phyloP scores from a whole-genome alignment of 2,888 invertebrate species.

The Ectemnius continuus region DNA sequence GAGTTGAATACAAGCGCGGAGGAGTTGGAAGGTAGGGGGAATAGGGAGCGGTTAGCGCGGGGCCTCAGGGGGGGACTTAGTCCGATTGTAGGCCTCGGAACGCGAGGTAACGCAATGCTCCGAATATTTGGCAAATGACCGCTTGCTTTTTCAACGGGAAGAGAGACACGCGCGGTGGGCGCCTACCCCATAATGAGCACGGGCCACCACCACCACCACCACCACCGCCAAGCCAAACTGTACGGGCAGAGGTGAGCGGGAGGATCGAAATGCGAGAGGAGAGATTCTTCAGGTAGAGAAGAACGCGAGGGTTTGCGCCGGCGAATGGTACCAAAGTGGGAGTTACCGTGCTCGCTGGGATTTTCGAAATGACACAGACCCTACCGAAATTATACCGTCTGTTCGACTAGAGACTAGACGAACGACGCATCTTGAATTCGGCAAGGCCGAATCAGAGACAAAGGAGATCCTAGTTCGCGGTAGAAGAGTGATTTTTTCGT shows the following conservation, averaged over 20 bases:
- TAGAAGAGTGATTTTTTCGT: too few relatives aligned
- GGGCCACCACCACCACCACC: background rate
- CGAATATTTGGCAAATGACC: conserved; percentile 75
- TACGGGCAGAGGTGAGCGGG: background rate
- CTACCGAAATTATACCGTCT: conserved; percentile 70
- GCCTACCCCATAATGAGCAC: conserved; percentile 44
- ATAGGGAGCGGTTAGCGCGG: conserved; percentile 22
- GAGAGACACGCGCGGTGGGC: conserved; percentile 44
- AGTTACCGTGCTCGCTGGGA: conserved; percentile 42
- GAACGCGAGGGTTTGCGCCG: conserved; percentile 25
- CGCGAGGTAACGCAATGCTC: conserved; percentile 69
- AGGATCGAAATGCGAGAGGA: conserved; percentile 24
- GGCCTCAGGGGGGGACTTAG: conserved; percentile 18
- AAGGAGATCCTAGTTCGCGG: conserved; percentile 30
- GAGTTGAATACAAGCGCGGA: background rate
- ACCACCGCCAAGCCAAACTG: background rate
- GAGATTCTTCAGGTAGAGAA: conserved; percentile 44
- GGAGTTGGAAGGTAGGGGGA: conserved; percentile 6
- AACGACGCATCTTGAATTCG: conserved; percentile 41
- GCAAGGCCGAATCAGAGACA: conserved; percentile 40
- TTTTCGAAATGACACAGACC: conserved; percentile 71
- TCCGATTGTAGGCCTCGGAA: conserved; percentile 38
- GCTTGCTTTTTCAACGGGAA: conserved; percentile 42
- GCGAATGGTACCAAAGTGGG: conserved; percentile 41
- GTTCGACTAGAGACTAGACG: conserved; percentile 56